phyloP scores from a whole-genome alignment of 1,140 invertebrate genomes.

The Propsilocerus akamusi region DNA sequence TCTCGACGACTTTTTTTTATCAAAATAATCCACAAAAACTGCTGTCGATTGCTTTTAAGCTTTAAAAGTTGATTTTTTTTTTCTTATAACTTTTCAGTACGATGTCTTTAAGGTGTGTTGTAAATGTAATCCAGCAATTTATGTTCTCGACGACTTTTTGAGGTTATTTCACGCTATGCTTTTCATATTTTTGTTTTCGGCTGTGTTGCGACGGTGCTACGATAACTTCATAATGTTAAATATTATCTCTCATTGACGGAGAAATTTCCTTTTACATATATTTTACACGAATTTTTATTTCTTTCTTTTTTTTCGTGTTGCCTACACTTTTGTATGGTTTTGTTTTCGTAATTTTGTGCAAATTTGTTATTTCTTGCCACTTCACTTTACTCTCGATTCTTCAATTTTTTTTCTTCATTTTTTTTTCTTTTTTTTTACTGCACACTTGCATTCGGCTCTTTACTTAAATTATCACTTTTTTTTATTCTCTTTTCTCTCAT shows the following conservation, averaged over 20 bases:
- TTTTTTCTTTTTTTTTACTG: neutral
- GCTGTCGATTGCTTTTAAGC: too few species aligned
- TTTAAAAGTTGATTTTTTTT: too few species aligned
- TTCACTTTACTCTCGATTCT: too few species aligned
- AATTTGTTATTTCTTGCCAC: neutral
- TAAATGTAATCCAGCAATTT: neutral
- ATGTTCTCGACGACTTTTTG: slow-evolving; percentile 3
- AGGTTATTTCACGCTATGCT: neutral
- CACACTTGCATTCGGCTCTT: neutral
- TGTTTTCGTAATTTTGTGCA: neutral
- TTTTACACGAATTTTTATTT: neutral
- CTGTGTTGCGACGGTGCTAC: too few species aligned
- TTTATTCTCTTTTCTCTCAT: neutral
- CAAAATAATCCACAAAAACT: too few species aligned
- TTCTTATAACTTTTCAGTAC: too few species aligned
- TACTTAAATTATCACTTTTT: neutral
- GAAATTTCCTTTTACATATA: neutral
- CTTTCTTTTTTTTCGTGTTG: neutral
- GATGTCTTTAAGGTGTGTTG: too few species aligned
- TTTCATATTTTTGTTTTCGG: neutral
- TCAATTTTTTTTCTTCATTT: neutral
- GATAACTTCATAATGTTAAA: too few species aligned
- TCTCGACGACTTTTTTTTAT: too few species aligned
- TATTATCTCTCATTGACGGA: too few species aligned
- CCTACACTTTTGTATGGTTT: neutral